A percentile compares a stretch with the other conserved stretches of the same genome.
Evolutionary conservation across 2,113 vertebrate species (phyloP).

Genomic region (Drymodes brunneopygia): DNA sequence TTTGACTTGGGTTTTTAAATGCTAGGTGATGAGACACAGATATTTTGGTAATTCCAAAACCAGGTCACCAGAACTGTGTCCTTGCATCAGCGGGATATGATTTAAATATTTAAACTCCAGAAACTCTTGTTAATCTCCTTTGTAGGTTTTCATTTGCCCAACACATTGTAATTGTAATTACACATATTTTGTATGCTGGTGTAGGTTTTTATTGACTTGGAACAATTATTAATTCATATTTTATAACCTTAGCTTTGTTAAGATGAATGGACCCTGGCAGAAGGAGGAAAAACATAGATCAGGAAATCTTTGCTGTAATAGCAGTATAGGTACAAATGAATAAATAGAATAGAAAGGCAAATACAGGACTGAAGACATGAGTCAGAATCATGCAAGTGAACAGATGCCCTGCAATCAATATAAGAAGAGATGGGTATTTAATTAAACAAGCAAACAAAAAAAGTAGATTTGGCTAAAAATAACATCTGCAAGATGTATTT

Average conservation of each 20-base stretch:
- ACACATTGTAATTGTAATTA: not conserved
- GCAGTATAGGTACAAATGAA: not conserved
- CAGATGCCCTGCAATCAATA: not conserved
- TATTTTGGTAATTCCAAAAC: not conserved
- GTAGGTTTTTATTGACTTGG: not conserved
- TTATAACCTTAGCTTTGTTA: not conserved
- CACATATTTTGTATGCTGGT: not conserved
- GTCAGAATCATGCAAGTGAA: not conserved
- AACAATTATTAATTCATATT: not conserved
- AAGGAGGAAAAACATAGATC: not conserved
- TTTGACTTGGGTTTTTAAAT: not conserved
- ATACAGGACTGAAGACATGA: not conserved
- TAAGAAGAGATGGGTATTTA: not conserved
- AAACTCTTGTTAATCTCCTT: not conserved
- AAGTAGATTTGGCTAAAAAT: not conserved
- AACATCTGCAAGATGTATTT: not conserved
- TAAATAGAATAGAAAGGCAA: not conserved
- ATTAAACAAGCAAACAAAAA: not conserved
- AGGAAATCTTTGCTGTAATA: not conserved
- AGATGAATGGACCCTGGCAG: not conserved
- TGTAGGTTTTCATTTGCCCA: not conserved
- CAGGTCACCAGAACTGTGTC: not conserved
- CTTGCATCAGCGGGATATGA: not conserved
- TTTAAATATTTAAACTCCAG: not conserved
- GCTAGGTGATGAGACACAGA: not conserved